Evolutionary conservation across 2,888 invertebrate species (phyloP), one percentile per base, ranked within the genome.

Genomic region (Taenaris catops): DNA sequence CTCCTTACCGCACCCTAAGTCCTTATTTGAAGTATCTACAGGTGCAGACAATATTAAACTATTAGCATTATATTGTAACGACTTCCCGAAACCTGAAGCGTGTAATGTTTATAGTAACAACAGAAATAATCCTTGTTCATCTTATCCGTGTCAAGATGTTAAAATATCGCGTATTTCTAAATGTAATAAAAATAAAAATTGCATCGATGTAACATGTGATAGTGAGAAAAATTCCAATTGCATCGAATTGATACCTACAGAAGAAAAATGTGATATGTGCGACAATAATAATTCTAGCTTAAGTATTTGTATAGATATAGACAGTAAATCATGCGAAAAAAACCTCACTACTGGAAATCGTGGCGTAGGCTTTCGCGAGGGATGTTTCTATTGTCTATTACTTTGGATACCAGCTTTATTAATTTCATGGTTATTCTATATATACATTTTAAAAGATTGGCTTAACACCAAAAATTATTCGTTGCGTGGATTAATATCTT

Each of bases 391-490:
- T 43, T 76, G 78, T 19, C 8, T 70, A 25, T 12, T 74, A 3
- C 42, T 78, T 6, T 74, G 70, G 67, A 63, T 75, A 19, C 73
- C 75, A 18, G 46, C 73, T 1, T 2, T 62, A 7, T 34, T 67
- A n/a, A 50, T 76, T 25, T 35, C 51, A 1, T 49, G 49, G 38
- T 45, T 72, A 1, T 64, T 75, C 8, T 72, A 68, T 18, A 39
- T 46, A n/a, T 60, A 57, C 21, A 57, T 72, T 9, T 35, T 72
- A 10, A 59, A 53, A 46, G 61, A 63, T 23, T 34, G 35, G 3
- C 9, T 56, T 10, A 12, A 34, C 11, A 33, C 44, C 17, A 26
- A 31, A 8, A 8, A 9, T 18, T 18, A 16, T 11, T 23, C 14
- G 4, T 9, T 17, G 9, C 12, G 27, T 2, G 19, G 8, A 9